These are phyloP conservation scores for Petaurus breviceps DNA, from an alignment of 2,113 vertebrate genomes.

Conservation along the genomic window DNA sequence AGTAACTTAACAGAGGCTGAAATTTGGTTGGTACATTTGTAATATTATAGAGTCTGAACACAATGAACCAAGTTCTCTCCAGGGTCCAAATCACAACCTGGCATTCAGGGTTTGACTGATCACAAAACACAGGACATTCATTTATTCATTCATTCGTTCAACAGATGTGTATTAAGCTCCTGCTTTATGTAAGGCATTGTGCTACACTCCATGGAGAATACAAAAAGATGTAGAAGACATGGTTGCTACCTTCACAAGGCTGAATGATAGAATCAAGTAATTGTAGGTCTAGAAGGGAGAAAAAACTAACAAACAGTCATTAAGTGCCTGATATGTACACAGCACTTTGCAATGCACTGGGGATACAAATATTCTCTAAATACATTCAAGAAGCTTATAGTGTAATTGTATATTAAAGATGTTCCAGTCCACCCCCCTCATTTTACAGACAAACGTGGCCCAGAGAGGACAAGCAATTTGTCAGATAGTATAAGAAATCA, in stretches of 20 bases:
- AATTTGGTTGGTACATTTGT: neutral
- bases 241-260: neutral
- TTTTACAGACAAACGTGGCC: neutral
- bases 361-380: neutral
- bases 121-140: constrained; percentile 42
- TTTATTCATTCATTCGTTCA: constrained; percentile 44
- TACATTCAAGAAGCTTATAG: neutral
- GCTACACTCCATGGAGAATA: constrained; percentile 37
- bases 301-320: neutral
- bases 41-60: neutral
- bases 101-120: constrained; percentile 14
- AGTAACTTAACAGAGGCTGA: constrained; percentile 44
- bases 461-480: neutral
- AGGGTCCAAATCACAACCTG: constrained; percentile 10
- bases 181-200: neutral
- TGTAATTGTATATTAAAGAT: neutral
- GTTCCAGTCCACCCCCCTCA: neutral
- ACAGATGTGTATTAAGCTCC: constrained; percentile 31
- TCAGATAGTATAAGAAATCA: neutral
- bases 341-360: neutral
- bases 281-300: neutral
- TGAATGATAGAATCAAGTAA: neutral
- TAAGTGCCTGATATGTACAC: neutral
- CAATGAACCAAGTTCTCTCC: neutral
- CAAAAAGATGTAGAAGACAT: constrained; percentile 37